These are phyloP conservation scores for Pelvicachromis taeniatus DNA, from an alignment of 2,113 vertebrate species.

Conservation along the genomic window DNA sequence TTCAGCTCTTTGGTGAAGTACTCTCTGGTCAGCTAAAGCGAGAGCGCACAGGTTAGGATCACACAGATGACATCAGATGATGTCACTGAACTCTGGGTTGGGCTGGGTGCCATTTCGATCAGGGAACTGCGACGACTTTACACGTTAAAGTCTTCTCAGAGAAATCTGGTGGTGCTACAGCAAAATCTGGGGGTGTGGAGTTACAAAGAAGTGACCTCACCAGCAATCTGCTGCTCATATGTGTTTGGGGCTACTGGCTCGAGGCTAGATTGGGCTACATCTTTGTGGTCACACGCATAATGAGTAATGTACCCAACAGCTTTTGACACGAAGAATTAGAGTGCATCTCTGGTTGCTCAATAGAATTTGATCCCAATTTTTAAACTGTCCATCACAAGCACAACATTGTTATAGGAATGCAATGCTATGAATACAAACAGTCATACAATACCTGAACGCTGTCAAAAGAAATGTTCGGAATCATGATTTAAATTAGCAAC, in stretches of 20 bases:
- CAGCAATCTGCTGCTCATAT: not conserved
- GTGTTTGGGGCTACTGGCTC: not conserved
- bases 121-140: not conserved
- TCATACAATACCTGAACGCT: not conserved
- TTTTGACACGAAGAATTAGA: not conserved
- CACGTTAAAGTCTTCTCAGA: not conserved
- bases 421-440: not conserved
- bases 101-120: not conserved
- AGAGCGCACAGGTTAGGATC: not conserved
- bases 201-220: not conserved
- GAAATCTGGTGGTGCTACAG: not conserved
- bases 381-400: not conserved
- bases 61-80: not conserved
- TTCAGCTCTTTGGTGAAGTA: constrained; percentile 92
- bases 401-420: not conserved
- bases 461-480: not conserved
- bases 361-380: not conserved
- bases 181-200: not conserved
- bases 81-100: not conserved
- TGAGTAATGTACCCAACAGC: not conserved
- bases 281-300: not conserved
- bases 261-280: not conserved
- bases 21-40: constrained; percentile 83
- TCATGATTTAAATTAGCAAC: not conserved
- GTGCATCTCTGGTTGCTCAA: not conserved